These are phyloP conservation scores for Pantherophis vulpinus DNA, from an alignment of 2,797 vertebrate genomes.

Conservation along the genomic window DNA sequence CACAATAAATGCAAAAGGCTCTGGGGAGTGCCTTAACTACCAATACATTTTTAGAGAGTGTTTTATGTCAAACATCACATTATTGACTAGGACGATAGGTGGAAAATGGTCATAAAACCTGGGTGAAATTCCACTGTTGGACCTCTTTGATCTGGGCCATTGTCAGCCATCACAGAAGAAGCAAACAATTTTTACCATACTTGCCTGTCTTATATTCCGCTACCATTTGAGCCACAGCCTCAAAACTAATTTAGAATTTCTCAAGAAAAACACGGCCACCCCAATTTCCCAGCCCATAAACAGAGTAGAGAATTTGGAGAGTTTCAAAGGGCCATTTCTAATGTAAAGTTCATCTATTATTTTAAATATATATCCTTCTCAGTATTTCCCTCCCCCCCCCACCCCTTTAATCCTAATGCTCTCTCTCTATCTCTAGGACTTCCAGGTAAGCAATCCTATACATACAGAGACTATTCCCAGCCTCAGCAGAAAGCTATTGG, in stretches of 20 bases:
- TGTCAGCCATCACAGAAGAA: neutral
- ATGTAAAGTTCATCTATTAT: neutral
- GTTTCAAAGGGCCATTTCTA: neutral
- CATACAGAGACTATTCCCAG: neutral
- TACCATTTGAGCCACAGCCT: neutral
- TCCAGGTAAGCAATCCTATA: neutral
- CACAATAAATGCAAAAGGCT: constrained; percentile 47
- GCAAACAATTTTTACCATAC: constrained; percentile 15
- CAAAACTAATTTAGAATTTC: neutral
- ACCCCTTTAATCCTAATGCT: neutral
- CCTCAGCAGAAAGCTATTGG: neutral
- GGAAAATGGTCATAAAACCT: constrained; percentile 30
- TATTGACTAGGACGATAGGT: constrained; percentile 53
- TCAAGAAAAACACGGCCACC: neutral
- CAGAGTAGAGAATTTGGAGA: neutral
- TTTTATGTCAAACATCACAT: constrained; percentile 28
- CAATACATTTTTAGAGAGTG: constrained; percentile 16
- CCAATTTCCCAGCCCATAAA: neutral
- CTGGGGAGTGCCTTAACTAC: constrained; percentile 44
- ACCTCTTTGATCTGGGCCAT: constrained; percentile 4
- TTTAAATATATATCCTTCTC: neutral
- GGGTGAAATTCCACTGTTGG: neutral
- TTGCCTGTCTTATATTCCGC: no score
- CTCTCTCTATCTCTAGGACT: neutral
- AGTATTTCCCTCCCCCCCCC: neutral